Evolutionary conservation across 2,113 vertebrate species (phyloP).

Genomic region (Callorhinus ursinus): DNA sequence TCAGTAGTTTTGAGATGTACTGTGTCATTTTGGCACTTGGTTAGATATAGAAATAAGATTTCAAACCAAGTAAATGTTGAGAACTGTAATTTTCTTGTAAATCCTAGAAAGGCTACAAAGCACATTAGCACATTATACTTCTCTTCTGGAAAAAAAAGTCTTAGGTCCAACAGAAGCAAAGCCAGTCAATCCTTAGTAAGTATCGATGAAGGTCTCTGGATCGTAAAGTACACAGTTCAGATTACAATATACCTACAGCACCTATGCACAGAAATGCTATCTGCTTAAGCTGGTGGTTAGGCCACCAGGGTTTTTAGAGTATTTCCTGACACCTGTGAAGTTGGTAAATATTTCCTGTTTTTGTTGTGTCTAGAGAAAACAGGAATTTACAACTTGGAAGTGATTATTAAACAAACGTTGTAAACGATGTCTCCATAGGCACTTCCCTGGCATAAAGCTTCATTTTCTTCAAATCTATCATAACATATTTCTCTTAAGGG

Average conservation of each 20-base stretch:
- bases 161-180: not conserved
- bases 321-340: constrained; percentile 98
- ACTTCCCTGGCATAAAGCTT: constrained; percentile 65
- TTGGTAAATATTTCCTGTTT: constrained; percentile 96
- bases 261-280: constrained; percentile 59
- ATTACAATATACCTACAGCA: constrained; percentile 71
- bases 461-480: constrained; percentile 48
- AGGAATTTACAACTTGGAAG: constrained; percentile 89
- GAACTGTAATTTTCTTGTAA: not conserved
- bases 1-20: not conserved
- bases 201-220: constrained; percentile 24
- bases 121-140: not conserved
- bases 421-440: constrained; percentile 26
- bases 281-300: constrained; percentile 71
- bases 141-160: not conserved
- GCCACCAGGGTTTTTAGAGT: constrained; percentile 79
- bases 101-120: not conserved
- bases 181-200: not conserved
- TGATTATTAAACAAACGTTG: constrained; percentile 82
- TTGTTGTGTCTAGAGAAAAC: constrained; percentile 95
- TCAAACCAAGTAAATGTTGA: constrained; percentile 29
- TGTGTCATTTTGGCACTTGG: not conserved
- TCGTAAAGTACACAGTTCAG: constrained; percentile 60
- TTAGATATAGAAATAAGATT: not conserved
- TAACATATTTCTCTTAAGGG: not conserved